A percentile compares a stretch with the other conserved stretches of the same genome.
Evolutionary conservation across 2,888 invertebrate genomes (phyloP).

Genomic region (Melipona beecheii): DNA sequence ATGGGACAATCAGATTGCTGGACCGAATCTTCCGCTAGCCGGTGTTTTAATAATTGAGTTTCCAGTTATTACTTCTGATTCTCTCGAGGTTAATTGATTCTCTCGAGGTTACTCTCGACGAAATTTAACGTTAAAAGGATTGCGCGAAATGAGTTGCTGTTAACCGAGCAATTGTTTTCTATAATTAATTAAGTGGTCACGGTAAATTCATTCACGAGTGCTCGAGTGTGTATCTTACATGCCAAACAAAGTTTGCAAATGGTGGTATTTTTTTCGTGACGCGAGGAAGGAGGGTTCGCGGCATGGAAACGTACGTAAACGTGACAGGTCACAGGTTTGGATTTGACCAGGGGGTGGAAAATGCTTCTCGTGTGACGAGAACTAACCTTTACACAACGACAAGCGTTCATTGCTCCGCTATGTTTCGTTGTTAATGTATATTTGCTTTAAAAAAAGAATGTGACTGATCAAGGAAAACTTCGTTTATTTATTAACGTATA

Average conservation of each 20-base stretch:
- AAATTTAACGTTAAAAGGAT: not conserved
- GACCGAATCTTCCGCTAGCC: slow-evolving; percentile 8
- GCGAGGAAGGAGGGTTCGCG: not conserved
- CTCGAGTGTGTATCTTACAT: not conserved
- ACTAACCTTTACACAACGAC: slow-evolving; percentile 9
- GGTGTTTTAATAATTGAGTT: slow-evolving; percentile 20
- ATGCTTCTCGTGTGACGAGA: not conserved
- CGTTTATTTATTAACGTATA: not conserved
- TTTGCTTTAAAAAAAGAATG: not conserved
- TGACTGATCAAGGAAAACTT: not conserved
- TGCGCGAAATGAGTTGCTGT: not conserved
- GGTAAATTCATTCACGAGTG: not conserved
- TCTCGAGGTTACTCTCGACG: not conserved
- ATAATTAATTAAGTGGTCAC: not conserved
- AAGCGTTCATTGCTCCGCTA: not conserved
- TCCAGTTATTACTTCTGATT: not conserved
- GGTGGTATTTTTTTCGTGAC: slow-evolving; percentile 27
- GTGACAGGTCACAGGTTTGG: slow-evolving; percentile 17
- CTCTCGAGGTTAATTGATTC: too few relatives aligned
- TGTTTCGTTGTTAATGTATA: not conserved
- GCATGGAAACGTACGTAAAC: slow-evolving; percentile 4
- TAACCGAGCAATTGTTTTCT: not conserved
- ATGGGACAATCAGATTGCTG: slow-evolving; percentile 14
- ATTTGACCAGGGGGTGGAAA: slow-evolving; percentile 21
- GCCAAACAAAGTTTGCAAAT: slow-evolving; percentile 16